These are phyloP conservation scores for Falco naumanni DNA, from an alignment of 2,797 vertebrate species.

Conservation along the genomic window DNA sequence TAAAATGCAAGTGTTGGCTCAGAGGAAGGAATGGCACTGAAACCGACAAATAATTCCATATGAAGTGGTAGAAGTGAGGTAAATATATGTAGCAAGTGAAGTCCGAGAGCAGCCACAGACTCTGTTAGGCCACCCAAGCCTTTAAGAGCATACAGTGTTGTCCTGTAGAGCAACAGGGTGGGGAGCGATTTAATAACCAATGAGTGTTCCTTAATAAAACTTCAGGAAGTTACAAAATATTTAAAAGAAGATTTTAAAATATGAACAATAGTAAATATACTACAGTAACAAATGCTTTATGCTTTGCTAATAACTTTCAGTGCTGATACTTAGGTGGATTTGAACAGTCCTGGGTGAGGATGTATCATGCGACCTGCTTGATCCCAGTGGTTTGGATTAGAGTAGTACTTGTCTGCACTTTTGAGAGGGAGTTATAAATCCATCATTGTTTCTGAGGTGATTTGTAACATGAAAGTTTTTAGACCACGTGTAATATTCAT, in stretches of 20 bases:
- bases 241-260: background rate
- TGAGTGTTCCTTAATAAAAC: slow-evolving; percentile 25
- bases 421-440: background rate
- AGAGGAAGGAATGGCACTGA: slow-evolving; percentile 27
- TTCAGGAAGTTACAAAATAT: slow-evolving; percentile 33
- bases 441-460: background rate
- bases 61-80: slow-evolving; percentile 41
- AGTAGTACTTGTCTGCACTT: background rate
- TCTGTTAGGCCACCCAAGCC: slow-evolving; percentile 41
- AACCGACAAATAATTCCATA: slow-evolving; percentile 41
- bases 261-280: background rate
- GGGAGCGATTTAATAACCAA: slow-evolving; percentile 45
- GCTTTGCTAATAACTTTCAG: background rate
- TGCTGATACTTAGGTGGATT: background rate
- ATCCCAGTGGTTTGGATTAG: background rate
- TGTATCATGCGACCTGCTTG: background rate
- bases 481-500: background rate
- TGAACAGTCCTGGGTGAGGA: background rate
- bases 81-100: slow-evolving; percentile 44
- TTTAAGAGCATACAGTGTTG: slow-evolving; percentile 25
- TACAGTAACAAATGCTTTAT: background rate
- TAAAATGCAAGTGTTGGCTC: background rate
- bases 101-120: background rate
- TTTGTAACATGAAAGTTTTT: background rate
- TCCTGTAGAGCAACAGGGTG: background rate